Evolutionary conservation across 2,888 invertebrate species (phyloP).

Genomic region (Eugnorisma glareosa): DNA sequence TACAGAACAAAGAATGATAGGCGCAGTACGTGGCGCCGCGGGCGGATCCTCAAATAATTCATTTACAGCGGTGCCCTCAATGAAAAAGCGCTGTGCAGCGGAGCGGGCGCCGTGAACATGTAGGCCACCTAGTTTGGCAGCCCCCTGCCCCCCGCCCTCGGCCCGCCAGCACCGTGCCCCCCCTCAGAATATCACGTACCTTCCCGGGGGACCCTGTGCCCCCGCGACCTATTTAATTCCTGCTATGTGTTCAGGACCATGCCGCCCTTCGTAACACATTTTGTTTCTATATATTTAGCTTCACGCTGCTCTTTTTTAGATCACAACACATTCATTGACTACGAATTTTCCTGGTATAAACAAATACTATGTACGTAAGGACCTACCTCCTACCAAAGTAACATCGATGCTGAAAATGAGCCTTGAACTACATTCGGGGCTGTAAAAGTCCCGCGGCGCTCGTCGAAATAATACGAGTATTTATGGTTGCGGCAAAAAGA

Average conservation of each 20-base stretch:
- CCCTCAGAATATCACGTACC: conserved; percentile 49
- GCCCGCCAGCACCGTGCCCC: conserved; percentile 16
- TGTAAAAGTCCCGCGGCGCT: background rate
- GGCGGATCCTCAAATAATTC: conserved; percentile 70
- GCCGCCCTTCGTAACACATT: conserved; percentile 47
- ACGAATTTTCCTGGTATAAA: conserved; percentile 3
- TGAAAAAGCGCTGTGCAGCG: conserved; percentile 74
- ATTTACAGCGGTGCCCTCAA: conserved; percentile 72
- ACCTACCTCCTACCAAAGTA: background rate
- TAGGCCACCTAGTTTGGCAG: conserved; percentile 84
- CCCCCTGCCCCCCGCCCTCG: conserved; percentile 47
- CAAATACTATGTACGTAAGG: conserved; percentile 19
- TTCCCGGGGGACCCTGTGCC: conserved; percentile 67
- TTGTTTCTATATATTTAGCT: conserved; percentile 51
- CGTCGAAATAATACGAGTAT: conserved; percentile 30
- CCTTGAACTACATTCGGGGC: conserved; percentile 48
- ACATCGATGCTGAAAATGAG: conserved; percentile 14
- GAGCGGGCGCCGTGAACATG: conserved; percentile 72
- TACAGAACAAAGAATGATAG: conserved; percentile 23
- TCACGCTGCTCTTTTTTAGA: conserved; percentile 16
- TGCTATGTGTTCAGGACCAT: conserved; percentile 74
- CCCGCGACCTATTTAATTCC: conserved; percentile 84
- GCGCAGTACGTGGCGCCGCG: conserved; percentile 21
- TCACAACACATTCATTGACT: conserved; percentile 18
- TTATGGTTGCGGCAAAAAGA: conserved; percentile 36